Percentiles rank a stretch among this genome's conserved stretches.
Evolutionary conservation across 2,113 vertebrate species (phyloP).

Genomic region (Mus pahari): DNA sequence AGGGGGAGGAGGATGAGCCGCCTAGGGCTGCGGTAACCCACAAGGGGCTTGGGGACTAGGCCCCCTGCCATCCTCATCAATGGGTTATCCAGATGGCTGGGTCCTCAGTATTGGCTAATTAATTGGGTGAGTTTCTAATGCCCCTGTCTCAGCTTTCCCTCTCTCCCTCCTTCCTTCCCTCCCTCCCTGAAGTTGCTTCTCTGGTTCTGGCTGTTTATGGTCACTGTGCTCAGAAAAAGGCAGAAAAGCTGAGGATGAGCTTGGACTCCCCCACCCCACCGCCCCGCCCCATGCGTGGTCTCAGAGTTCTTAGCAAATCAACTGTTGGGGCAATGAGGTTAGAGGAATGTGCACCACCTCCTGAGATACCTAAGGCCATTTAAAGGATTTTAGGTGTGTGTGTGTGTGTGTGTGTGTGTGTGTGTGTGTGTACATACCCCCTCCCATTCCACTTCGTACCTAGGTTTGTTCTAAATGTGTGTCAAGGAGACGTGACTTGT

Average conservation of each 20-base stretch:
- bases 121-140: constrained; percentile 86
- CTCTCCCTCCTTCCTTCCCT: neutral
- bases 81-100: constrained; percentile 70
- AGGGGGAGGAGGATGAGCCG: constrained; percentile 72
- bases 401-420: neutral
- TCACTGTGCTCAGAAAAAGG: neutral
- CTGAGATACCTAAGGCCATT: too few species aligned
- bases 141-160: constrained; percentile 64
- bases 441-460: too few species aligned
- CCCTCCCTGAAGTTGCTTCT: neutral
- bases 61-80: constrained; percentile 62
- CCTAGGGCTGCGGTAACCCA: constrained; percentile 86
- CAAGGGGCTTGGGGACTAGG: constrained; percentile 83
- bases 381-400: neutral
- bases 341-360: accelerated
- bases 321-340: neutral
- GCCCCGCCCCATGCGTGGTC: neutral
- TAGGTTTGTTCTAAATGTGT: neutral
- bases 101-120: constrained; percentile 86
- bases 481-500: neutral
- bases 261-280: neutral
- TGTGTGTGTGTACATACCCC: too few species aligned
- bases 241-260: neutral
- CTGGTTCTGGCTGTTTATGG: neutral
- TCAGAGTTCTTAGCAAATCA: neutral